Base-by-base conservation (phyloP, 2,888 invertebrate species). In the Cataglyphis rosenhaueri region DNA sequence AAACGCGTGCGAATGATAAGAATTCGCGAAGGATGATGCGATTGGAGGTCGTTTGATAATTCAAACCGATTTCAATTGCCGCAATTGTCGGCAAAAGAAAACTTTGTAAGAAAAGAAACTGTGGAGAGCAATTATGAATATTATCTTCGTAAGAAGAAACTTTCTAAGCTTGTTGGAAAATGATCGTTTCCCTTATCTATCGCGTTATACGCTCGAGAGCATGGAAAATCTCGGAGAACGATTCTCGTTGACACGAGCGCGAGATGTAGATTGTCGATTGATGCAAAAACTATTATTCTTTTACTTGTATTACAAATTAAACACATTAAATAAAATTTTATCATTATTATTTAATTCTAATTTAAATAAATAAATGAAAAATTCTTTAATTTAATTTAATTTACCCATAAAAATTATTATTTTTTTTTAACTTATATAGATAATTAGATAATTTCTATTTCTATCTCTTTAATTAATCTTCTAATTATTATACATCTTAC, bases 121-220 rank as follows among this genome's bases (percentile, higher is more conserved):
- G 70, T 35, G 25, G 85, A 65, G 81, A 65, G 78, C 84, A 86
- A 87, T 86, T 90, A 90, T 86, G 88, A 85, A 85, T 87, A 88
- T 90, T 89, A 90, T 88, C 88, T 88, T 52, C 18, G 44, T 65
- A 48, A 61, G 64, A 10, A 18, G 83, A 52, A 89, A 88, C 65
- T 88, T 84, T 85, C 74, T 79, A 81, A 62, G 57, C 74, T 38
- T 57, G 65, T 35, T n/a, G 62, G 41, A 84, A 81, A 82, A 87
- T 44, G 82, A 84, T 88, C 84, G 62, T 48, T 66, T 29, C 18
- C 48, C 86, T 88, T 87, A 87, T 87, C 87, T 82, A 71, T 48
- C 76, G 32, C 48, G 79, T 55, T 81, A 57, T 61, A 57, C 74
- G 73, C 81, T 83, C 83, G 79, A 64, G 62, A 82, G 79, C 81